Percentiles rank a stretch among this genome's conserved stretches.
Conservation (phyloP, 2,113 vertebrate genomes). For the Lepus americanus region DNA sequence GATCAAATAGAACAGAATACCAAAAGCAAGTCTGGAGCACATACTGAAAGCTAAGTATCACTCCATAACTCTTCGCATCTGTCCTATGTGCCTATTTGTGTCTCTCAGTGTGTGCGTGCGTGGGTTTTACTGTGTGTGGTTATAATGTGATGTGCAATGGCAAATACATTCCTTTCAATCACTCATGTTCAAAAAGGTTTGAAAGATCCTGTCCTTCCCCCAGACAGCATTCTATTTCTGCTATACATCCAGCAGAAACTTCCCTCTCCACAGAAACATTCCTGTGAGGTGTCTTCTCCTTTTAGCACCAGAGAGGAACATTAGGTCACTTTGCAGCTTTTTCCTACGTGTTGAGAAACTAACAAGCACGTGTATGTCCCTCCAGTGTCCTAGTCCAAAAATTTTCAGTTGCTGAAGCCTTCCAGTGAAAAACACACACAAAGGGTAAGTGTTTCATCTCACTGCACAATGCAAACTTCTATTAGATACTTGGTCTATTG, state of each 20-base stretch:
- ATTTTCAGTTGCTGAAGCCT: background rate
- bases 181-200: background rate
- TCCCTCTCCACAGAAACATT: background rate
- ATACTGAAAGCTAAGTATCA: background rate
- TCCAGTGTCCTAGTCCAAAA: no score
- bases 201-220: background rate
- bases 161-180: background rate
- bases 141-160: background rate
- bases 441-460: background rate
- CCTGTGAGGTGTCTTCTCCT: background rate
- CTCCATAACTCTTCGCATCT: background rate
- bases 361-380: background rate
- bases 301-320: background rate
- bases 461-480: background rate
- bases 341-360: background rate
- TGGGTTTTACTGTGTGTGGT: background rate
- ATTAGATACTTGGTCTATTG: background rate
- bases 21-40: background rate
- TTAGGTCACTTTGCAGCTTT: background rate
- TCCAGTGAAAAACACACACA: background rate
- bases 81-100: background rate
- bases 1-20: background rate
- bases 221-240: background rate
- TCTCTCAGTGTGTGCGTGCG: background rate
- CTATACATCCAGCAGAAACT: background rate